phyloP scores from a whole-genome alignment of 2,888 invertebrate species.

The Amphipoea oculea region DNA sequence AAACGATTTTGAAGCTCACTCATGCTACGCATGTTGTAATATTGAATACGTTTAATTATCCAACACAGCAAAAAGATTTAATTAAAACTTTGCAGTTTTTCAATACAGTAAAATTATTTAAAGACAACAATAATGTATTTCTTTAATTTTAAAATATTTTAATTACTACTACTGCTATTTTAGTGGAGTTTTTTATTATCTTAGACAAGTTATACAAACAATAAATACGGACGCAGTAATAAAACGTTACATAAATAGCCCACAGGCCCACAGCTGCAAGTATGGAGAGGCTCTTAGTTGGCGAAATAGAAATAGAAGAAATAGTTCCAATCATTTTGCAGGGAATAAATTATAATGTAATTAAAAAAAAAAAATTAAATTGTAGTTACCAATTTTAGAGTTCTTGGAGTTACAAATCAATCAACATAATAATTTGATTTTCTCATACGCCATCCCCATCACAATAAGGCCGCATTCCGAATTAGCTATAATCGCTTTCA shows the following conservation, averaged over 20 bases:
- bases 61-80: too few relatives aligned
- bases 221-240: not conserved
- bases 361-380: not conserved
- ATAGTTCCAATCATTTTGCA: not conserved
- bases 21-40: constrained; percentile 51
- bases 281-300: not conserved
- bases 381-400: not conserved
- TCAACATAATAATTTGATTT: not conserved
- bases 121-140: not conserved
- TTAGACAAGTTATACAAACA: not conserved
- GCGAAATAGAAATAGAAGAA: not conserved
- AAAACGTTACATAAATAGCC: not conserved
- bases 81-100: not conserved
- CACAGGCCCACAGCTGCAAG: not conserved
- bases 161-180: not conserved
- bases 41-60: constrained; percentile 55
- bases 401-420: not conserved
- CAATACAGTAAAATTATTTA: not conserved
- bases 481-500: too few relatives aligned
- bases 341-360: not conserved
- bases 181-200: not conserved
- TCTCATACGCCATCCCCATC: too few relatives aligned
- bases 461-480: too few relatives aligned
- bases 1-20: constrained; percentile 53
- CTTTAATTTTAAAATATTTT: not conserved